Percentiles rank a stretch among this genome's conserved stretches.
Evolutionary conservation across 2,888 invertebrate species (phyloP).

Genomic region (Nemurella pictetii): DNA sequence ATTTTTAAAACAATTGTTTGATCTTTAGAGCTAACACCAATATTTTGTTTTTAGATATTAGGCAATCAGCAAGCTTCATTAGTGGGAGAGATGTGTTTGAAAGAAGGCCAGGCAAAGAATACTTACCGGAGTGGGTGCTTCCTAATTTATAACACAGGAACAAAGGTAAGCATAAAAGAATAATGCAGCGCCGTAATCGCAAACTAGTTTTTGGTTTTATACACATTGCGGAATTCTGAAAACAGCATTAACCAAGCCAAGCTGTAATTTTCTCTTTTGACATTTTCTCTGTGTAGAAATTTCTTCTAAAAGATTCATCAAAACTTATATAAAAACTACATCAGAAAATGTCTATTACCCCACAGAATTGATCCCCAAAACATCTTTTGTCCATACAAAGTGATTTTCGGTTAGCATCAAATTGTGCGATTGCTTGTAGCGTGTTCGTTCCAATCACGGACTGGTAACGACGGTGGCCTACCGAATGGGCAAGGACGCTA

Average conservation of each 20-base stretch:
- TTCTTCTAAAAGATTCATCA: too few relatives aligned
- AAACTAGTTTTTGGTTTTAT: too few relatives aligned
- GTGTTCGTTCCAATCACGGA: slow-evolving; percentile 84
- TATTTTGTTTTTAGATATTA: slow-evolving; percentile 64
- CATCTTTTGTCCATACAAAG: neutral
- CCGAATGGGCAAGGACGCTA: slow-evolving; percentile 78
- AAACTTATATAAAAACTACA: too few relatives aligned
- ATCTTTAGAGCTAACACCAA: neutral
- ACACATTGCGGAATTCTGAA: too few relatives aligned
- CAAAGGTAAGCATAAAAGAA: slow-evolving; percentile 62
- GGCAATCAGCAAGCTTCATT: slow-evolving; percentile 96
- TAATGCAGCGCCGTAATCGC: too few relatives aligned
- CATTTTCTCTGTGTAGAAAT: too few relatives aligned
- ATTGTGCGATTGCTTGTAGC: slow-evolving; percentile 52
- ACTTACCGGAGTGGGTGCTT: slow-evolving; percentile 96
- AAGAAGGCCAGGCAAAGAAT: slow-evolving; percentile 88
- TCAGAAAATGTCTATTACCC: too few relatives aligned
- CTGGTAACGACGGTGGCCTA: slow-evolving; percentile 90
- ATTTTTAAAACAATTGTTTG: neutral
- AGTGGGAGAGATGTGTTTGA: slow-evolving; percentile 88
- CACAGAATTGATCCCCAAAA: too few relatives aligned
- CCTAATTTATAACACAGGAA: slow-evolving; percentile 92
- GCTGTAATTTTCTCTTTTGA: too few relatives aligned
- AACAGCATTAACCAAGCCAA: too few relatives aligned
- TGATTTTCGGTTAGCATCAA: neutral